Conservation (phyloP, 2,888 invertebrate species). For the Argyresthia goedartella region DNA sequence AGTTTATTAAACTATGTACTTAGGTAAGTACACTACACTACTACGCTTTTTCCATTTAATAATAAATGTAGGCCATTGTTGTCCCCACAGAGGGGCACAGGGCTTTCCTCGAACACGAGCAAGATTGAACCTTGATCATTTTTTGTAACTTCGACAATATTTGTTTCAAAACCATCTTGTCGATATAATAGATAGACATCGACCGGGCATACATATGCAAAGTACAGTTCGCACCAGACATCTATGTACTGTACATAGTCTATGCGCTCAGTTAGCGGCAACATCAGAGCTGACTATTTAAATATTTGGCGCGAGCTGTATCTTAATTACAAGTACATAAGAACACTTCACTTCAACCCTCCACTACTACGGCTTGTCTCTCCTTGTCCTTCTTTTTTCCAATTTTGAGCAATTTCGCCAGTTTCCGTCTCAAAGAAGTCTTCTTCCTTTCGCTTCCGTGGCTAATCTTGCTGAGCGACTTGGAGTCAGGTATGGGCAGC, state of each 20-base stretch:
- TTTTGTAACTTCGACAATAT: too few relatives aligned
- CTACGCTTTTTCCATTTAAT: too few relatives aligned
- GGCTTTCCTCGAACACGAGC: too few relatives aligned
- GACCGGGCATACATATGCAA: too few relatives aligned
- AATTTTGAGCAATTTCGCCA: background rate
- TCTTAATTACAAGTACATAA: background rate
- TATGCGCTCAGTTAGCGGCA: background rate
- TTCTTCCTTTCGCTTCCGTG: slow-evolving; percentile 14
- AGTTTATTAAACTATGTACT: too few relatives aligned
- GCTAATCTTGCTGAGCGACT: slow-evolving; percentile 21
- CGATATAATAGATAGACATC: too few relatives aligned
- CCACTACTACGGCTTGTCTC: background rate
- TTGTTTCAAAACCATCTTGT: too few relatives aligned
- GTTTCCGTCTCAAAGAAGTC: background rate
- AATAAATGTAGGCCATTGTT: too few relatives aligned
- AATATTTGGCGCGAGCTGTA: background rate
- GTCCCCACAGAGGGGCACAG: too few relatives aligned
- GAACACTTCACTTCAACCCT: background rate
- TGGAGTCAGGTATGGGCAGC: slow-evolving; percentile 16
- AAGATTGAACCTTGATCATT: too few relatives aligned
- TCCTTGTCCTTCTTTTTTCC: slow-evolving; percentile 3
- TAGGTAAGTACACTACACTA: too few relatives aligned
- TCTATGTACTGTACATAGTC: background rate
- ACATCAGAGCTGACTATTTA: background rate
- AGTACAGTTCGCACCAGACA: too few relatives aligned